Conservation (phyloP, 1,140 invertebrate genomes). For the Adoxophyes honmai region DNA sequence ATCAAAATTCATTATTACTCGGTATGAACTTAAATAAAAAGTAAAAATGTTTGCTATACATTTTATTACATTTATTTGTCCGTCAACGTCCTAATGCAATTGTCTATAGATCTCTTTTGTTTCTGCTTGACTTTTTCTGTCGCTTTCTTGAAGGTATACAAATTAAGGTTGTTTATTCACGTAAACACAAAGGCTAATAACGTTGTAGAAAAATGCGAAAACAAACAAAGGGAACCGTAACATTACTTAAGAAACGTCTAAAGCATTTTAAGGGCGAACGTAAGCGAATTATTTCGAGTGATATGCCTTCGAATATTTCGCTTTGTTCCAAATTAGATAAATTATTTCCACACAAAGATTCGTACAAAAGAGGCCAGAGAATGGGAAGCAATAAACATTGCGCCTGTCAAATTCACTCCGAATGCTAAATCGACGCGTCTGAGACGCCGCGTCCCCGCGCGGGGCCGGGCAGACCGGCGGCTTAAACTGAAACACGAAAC, state of each 20-base stretch:
- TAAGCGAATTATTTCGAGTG: conserved; percentile 15
- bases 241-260: conserved; percentile 8
- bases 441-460: conserved; percentile 21
- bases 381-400: conserved; percentile 51
- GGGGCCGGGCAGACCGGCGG: not conserved
- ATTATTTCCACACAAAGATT: conserved; percentile 54
- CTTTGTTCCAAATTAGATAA: conserved; percentile 58
- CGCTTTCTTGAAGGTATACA: not conserved
- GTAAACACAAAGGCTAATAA: conserved; percentile 3
- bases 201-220: conserved; percentile 23
- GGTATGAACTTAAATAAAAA: too few relatives aligned
- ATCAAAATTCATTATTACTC: not conserved
- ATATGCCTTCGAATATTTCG: conserved; percentile 30
- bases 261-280: conserved; percentile 14
- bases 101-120: too few relatives aligned
- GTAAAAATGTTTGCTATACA: too few relatives aligned
- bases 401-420: conserved; percentile 54
- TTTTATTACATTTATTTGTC: too few relatives aligned
- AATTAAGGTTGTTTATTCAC: not conserved
- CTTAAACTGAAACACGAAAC: not conserved
- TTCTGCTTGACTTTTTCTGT: not conserved
- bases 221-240: conserved; percentile 15
- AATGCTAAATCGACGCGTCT: conserved; percentile 48
- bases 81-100: too few relatives aligned
- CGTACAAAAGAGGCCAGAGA: conserved; percentile 36